Evolutionary conservation across 2,888 invertebrate genomes (phyloP).

Genomic region (Nephrocerus scutellatus): DNA sequence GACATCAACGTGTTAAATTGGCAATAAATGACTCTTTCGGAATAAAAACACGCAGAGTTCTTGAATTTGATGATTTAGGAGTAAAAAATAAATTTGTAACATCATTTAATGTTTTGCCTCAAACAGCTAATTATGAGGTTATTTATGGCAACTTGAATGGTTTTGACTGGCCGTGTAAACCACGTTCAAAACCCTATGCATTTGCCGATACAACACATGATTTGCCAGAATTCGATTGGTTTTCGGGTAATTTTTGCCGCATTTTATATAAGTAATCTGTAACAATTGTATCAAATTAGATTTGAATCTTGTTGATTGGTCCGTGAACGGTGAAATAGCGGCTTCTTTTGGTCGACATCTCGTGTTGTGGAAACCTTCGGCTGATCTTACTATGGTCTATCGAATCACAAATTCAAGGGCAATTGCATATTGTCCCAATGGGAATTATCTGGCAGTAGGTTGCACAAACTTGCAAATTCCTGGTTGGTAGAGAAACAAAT

Average conservation of each 20-base stretch:
- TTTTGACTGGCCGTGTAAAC: slow-evolving; percentile 41
- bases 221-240: slow-evolving; percentile 32
- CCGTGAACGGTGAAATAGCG: slow-evolving; percentile 36
- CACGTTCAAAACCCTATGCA: slow-evolving; percentile 35
- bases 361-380: slow-evolving; percentile 37
- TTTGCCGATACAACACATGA: slow-evolving; percentile 40
- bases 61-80: slow-evolving; percentile 27
- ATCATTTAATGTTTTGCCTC: slow-evolving; percentile 8
- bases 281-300: slow-evolving; percentile 23
- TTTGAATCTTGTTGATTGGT: slow-evolving; percentile 42
- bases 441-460: slow-evolving; percentile 38
- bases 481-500: slow-evolving; percentile 22
- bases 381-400: slow-evolving; percentile 36
- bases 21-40: slow-evolving; percentile 27
- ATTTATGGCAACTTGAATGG: slow-evolving; percentile 19
- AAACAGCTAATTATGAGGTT: slow-evolving; percentile 7
- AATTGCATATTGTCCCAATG: slow-evolving; percentile 37
- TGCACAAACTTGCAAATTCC: slow-evolving; percentile 30
- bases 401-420: slow-evolving; percentile 30
- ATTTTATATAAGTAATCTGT: neutral
- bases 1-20: slow-evolving; percentile 28
- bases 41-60: slow-evolving; percentile 27
- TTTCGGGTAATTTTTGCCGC: slow-evolving; percentile 24
- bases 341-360: slow-evolving; percentile 40
- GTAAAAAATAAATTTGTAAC: slow-evolving; percentile 7